Percentiles rank a stretch among this genome's conserved stretches.
These are phyloP conservation scores for Puntigrus tetrazona DNA, from an alignment of 2,113 vertebrate genomes.

Conservation along the genomic window DNA sequence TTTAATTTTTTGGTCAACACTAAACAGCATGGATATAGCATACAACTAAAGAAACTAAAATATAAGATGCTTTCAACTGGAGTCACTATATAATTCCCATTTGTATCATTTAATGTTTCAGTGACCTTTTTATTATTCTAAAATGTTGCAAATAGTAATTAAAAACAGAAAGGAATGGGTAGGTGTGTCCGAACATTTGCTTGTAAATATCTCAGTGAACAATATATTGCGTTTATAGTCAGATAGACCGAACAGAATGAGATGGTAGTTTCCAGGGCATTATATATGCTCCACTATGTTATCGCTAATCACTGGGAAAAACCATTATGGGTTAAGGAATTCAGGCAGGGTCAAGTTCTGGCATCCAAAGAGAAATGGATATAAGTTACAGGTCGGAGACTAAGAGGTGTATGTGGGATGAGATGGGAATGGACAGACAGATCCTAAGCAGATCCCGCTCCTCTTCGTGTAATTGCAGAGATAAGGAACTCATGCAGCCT, in stretches of 20 bases:
- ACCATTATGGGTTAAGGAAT: slow-evolving; percentile 56
- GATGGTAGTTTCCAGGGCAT: slow-evolving; percentile 9
- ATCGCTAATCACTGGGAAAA: slow-evolving; percentile 42
- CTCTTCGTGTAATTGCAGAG: slow-evolving; percentile 72
- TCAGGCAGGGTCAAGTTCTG: slow-evolving; percentile 60
- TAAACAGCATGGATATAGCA: too few species aligned
- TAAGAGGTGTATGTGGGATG: slow-evolving; percentile 38
- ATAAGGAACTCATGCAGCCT: slow-evolving; percentile 72
- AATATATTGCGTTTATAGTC: not conserved
- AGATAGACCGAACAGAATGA: not conserved
- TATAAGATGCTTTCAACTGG: not conserved
- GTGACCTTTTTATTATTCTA: too few species aligned
- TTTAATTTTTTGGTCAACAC: too few species aligned
- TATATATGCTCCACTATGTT: not conserved
- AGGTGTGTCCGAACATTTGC: not conserved
- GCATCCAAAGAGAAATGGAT: slow-evolving; percentile 63
- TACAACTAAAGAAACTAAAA: not conserved
- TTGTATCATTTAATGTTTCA: too few species aligned
- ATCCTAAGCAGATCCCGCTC: slow-evolving; percentile 69
- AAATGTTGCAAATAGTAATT: not conserved
- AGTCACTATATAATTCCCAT: too few species aligned
- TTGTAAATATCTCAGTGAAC: not conserved
- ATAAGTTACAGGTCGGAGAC: slow-evolving; percentile 37
- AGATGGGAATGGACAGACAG: slow-evolving; percentile 66
- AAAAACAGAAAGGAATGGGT: not conserved